These are phyloP conservation scores for Nowickia ferox DNA, from an alignment of 2,888 invertebrate genomes.

Conservation along the genomic window DNA sequence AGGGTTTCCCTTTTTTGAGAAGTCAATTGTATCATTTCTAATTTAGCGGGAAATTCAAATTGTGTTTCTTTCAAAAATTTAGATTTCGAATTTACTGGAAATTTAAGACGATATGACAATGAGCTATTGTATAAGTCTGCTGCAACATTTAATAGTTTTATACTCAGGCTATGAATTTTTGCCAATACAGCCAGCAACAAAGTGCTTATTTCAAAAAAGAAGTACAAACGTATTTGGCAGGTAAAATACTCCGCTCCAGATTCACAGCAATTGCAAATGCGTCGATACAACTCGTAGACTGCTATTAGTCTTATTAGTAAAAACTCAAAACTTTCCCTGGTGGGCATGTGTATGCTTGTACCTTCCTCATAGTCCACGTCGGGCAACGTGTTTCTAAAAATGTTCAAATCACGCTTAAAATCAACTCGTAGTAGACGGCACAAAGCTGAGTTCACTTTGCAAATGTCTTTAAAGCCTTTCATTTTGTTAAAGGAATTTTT, in stretches of 20 bases:
- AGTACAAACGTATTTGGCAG: slow-evolving; percentile 77
- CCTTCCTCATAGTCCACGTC: slow-evolving; percentile 74
- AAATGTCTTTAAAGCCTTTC: slow-evolving; percentile 79
- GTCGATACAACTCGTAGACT: slow-evolving; percentile 76
- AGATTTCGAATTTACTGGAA: slow-evolving; percentile 75
- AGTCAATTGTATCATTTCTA: slow-evolving; percentile 56
- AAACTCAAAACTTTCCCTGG: slow-evolving; percentile 78
- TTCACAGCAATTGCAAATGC: slow-evolving; percentile 78
- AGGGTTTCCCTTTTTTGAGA: background rate
- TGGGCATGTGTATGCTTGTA: slow-evolving; percentile 76
- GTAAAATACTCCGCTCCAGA: slow-evolving; percentile 78
- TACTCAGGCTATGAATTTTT: slow-evolving; percentile 76
- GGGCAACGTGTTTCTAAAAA: slow-evolving; percentile 78
- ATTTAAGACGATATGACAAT: slow-evolving; percentile 71
- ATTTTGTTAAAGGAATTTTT: slow-evolving; percentile 80
- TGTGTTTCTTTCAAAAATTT: slow-evolving; percentile 72
- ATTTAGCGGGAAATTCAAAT: slow-evolving; percentile 74
- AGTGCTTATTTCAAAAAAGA: slow-evolving; percentile 79
- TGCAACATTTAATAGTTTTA: slow-evolving; percentile 74
- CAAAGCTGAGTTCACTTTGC: slow-evolving; percentile 80
- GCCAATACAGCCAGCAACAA: slow-evolving; percentile 78
- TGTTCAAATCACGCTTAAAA: slow-evolving; percentile 76
- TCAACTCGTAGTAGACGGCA: slow-evolving; percentile 79
- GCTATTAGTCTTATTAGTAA: slow-evolving; percentile 77
- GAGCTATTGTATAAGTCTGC: slow-evolving; percentile 76